phyloP scores from a whole-genome alignment of 2,113 vertebrate species.

The Benitochromis conjunctus region DNA sequence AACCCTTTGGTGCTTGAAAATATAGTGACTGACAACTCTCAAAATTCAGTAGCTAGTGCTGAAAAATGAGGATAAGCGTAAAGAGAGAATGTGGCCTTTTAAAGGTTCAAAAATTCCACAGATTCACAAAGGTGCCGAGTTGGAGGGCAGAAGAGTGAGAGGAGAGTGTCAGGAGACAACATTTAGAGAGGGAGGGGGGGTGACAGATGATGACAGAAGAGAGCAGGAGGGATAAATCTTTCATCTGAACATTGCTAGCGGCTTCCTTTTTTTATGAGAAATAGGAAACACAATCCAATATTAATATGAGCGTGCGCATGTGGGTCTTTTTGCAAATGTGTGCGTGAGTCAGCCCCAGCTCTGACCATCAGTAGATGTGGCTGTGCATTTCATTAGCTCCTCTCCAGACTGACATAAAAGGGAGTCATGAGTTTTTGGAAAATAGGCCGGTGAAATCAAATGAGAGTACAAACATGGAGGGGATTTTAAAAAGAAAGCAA shows the following conservation, averaged over 20 bases:
- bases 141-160: background rate
- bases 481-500: accelerated
- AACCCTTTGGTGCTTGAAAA: background rate
- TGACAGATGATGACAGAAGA: background rate
- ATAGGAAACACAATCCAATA: slow-evolving; percentile 31
- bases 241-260: slow-evolving; percentile 15
- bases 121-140: background rate
- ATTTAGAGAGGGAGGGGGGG: background rate
- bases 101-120: background rate
- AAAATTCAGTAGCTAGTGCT: background rate
- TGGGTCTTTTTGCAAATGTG: background rate
- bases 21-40: background rate
- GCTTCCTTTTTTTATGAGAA: background rate
- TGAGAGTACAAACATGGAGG: background rate
- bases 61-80: background rate
- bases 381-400: background rate
- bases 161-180: background rate
- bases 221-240: slow-evolving; percentile 31
- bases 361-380: background rate
- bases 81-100: background rate
- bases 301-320: background rate
- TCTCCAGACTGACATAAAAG: background rate
- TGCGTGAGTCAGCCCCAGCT: background rate
- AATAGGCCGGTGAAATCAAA: background rate
- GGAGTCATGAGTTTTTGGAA: background rate